Evolutionary conservation across 2,797 vertebrate species (phyloP).

Genomic region (Steatocranus sp.): DNA sequence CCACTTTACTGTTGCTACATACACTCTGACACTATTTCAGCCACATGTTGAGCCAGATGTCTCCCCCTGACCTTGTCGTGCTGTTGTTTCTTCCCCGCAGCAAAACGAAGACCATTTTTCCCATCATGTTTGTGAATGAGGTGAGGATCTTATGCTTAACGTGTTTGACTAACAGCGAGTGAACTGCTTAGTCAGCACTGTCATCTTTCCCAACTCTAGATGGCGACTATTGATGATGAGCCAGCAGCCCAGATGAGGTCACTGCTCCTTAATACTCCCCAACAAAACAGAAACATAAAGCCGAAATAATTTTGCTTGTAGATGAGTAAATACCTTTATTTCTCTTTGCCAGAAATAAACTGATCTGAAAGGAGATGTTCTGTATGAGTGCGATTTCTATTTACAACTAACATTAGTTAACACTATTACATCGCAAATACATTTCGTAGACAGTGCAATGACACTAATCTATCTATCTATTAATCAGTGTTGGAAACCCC

Average conservation of each 20-base stretch:
- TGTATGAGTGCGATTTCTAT: too few relatives aligned
- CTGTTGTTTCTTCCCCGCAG: slow-evolving; percentile 34
- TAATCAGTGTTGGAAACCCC: neutral
- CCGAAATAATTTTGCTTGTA: too few relatives aligned
- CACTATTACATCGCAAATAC: too few relatives aligned
- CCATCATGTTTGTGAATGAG: slow-evolving; percentile 84
- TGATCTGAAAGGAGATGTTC: too few relatives aligned
- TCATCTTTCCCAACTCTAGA: slow-evolving; percentile 43
- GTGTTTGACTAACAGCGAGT: neutral
- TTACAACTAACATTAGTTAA: too few relatives aligned
- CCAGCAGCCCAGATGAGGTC: slow-evolving; percentile 76
- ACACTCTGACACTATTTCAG: neutral
- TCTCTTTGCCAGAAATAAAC: too few relatives aligned
- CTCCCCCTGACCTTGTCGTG: neutral
- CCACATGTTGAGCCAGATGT: slow-evolving; percentile 31
- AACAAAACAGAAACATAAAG: neutral
- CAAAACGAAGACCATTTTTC: slow-evolving; percentile 78
- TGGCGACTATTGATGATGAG: slow-evolving; percentile 75
- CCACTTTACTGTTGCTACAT: slow-evolving; percentile 16
- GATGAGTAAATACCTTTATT: too few relatives aligned
- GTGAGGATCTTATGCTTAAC: slow-evolving; percentile 48
- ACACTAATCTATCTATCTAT: neutral
- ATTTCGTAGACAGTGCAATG: neutral
- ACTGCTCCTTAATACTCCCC: slow-evolving; percentile 50
- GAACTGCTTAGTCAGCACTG: neutral